phyloP scores from a whole-genome alignment of 2,888 invertebrate species.

The Aspidiotus destructor region DNA sequence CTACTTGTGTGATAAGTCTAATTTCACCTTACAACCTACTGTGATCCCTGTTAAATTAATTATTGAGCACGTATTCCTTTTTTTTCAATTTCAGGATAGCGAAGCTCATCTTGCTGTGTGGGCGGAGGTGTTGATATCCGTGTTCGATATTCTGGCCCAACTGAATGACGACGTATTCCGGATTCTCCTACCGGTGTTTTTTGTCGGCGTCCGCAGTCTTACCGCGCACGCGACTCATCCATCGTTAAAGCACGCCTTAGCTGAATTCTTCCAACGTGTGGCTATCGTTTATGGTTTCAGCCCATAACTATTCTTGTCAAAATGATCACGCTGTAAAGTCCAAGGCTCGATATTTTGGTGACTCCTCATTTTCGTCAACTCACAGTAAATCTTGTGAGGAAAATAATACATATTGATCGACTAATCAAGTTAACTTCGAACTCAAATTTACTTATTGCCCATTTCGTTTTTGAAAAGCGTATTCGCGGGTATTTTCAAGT shows the following conservation, averaged over 20 bases:
- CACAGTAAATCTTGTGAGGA: too few relatives aligned
- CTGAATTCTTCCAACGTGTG: conserved; percentile 49
- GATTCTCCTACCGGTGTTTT: conserved; percentile 50
- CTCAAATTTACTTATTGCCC: too few relatives aligned
- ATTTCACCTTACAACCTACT: too few relatives aligned
- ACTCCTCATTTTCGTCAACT: too few relatives aligned
- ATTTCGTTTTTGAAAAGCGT: too few relatives aligned
- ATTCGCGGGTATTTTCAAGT: too few relatives aligned
- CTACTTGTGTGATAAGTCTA: not conserved
- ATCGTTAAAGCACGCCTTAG: conserved; percentile 48
- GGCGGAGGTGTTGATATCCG: conserved; percentile 74
- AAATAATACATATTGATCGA: too few relatives aligned
- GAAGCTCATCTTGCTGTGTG: conserved; percentile 72
- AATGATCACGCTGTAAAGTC: too few relatives aligned
- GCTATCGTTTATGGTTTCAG: conserved; percentile 46
- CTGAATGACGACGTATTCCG: conserved; percentile 47
- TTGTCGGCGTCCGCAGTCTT: conserved; percentile 49
- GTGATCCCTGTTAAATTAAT: too few relatives aligned
- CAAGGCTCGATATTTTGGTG: too few relatives aligned
- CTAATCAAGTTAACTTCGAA: too few relatives aligned
- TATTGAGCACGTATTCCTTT: not conserved
- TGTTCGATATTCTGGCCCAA: conserved; percentile 58
- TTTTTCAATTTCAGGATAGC: conserved; percentile 53
- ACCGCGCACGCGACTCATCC: conserved; percentile 50
- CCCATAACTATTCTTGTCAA: conserved; percentile 33